These are phyloP conservation scores for Lasiurus borealis DNA, from an alignment of 2,113 vertebrate genomes.

Conservation along the genomic window DNA sequence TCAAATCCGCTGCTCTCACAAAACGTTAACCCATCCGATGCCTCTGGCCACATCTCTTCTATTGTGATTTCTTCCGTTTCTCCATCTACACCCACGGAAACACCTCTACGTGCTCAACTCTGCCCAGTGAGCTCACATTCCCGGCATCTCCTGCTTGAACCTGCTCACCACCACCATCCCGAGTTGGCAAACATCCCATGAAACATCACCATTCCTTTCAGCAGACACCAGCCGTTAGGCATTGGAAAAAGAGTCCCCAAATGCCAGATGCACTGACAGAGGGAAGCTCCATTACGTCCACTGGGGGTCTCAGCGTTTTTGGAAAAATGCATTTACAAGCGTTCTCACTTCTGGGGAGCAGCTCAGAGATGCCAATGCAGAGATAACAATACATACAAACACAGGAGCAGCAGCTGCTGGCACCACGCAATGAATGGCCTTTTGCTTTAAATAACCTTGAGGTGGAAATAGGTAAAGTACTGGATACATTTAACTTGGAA, in stretches of 20 bases:
- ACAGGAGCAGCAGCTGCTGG: conserved; percentile 23
- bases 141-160: conserved; percentile 29
- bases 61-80: neutral
- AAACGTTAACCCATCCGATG: neutral
- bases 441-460: conserved; percentile 80
- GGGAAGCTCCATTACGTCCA: conserved; percentile 57
- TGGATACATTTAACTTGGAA: conserved; percentile 56
- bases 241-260: neutral
- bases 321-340: conserved; percentile 79
- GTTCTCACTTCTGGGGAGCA: conserved; percentile 79
- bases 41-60: neutral
- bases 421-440: conserved; percentile 72
- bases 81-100: neutral
- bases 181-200: conserved; percentile 43
- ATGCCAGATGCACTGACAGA: conserved; percentile 43
- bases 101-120: neutral
- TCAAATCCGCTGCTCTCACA: neutral
- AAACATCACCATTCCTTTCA: conserved; percentile 11
- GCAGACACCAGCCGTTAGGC: conserved; percentile 50
- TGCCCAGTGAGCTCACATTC: conserved; percentile 44
- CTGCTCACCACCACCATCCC: neutral
- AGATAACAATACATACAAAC: conserved; percentile 75
- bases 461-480: conserved; percentile 46
- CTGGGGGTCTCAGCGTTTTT: conserved; percentile 67
- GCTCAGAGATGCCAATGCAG: conserved; percentile 75